phyloP scores from a whole-genome alignment of 2,797 vertebrate species.

The Salmo trutta region DNA sequence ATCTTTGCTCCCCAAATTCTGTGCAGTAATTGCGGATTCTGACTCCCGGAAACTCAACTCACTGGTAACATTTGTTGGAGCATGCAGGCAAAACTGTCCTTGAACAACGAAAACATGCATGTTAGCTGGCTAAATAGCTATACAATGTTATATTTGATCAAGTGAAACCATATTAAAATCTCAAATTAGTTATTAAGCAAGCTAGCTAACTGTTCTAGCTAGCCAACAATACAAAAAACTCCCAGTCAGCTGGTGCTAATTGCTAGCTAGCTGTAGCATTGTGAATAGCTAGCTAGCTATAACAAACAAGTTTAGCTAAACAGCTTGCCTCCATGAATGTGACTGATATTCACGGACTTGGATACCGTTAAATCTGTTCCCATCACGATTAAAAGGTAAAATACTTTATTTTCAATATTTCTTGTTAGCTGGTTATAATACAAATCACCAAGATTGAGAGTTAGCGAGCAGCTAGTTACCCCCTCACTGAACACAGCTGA shows the following conservation, averaged over 20 bases:
- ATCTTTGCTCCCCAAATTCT: neutral
- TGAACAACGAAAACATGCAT: neutral
- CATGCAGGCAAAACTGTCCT: neutral
- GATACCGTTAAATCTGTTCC: neutral
- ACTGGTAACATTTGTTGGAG: neutral
- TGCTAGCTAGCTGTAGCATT: neutral
- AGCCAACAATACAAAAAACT: neutral
- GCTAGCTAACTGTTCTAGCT: neutral
- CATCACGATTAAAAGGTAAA: neutral
- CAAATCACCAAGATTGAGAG: neutral
- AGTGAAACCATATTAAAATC: neutral
- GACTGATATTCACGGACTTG: neutral
- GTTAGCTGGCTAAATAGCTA: neutral
- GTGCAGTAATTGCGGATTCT: neutral
- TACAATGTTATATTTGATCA: neutral
- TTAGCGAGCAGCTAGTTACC: neutral
- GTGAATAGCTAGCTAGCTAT: constrained; percentile 6
- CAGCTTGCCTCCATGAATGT: neutral
- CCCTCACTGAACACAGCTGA: neutral
- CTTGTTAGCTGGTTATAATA: neutral
- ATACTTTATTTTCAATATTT: neutral
- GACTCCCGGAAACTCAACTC: constrained; percentile 7
- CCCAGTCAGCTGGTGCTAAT: neutral
- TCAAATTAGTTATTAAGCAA: neutral
- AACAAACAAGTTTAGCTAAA: neutral